Evolutionary conservation across 1,140 invertebrate genomes (phyloP).

Genomic region (Calephelis virginiensis): DNA sequence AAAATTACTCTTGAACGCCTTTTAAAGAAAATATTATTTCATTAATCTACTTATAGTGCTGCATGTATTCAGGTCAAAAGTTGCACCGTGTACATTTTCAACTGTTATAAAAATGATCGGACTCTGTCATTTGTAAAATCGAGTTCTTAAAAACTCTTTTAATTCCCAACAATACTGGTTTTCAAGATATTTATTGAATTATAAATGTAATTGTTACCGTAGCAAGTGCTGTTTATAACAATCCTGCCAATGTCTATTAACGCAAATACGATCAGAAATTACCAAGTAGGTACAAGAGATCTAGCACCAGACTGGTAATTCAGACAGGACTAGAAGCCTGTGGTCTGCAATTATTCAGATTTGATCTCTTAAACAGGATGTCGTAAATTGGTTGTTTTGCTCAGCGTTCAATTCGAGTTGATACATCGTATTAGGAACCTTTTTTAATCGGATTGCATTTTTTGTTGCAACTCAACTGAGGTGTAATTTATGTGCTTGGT

Average conservation of each 20-base stretch:
- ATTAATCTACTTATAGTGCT: too few species aligned
- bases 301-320: constrained; percentile 29
- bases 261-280: constrained; percentile 3
- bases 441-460: constrained; percentile 12
- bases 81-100: too few species aligned
- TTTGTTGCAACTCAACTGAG: constrained; percentile 29
- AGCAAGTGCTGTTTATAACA: not conserved
- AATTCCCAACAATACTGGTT: too few species aligned
- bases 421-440: constrained; percentile 29
- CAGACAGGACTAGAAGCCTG: constrained; percentile 39
- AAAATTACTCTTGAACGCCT: too few species aligned
- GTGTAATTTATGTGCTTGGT: not conserved
- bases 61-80: too few species aligned
- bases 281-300: constrained; percentile 5
- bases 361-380: constrained; percentile 58
- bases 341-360: constrained; percentile 55
- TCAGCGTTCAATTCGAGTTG: constrained; percentile 35
- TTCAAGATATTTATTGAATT: too few species aligned
- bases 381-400: constrained; percentile 45
- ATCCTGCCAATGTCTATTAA: not conserved
- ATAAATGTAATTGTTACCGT: too few species aligned
- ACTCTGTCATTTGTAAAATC: too few species aligned
- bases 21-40: too few species aligned
- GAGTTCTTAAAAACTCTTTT: too few species aligned
- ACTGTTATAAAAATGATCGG: too few species aligned